Conservation (phyloP, 2,888 invertebrate genomes). For the Coelopa pilipes region DNA sequence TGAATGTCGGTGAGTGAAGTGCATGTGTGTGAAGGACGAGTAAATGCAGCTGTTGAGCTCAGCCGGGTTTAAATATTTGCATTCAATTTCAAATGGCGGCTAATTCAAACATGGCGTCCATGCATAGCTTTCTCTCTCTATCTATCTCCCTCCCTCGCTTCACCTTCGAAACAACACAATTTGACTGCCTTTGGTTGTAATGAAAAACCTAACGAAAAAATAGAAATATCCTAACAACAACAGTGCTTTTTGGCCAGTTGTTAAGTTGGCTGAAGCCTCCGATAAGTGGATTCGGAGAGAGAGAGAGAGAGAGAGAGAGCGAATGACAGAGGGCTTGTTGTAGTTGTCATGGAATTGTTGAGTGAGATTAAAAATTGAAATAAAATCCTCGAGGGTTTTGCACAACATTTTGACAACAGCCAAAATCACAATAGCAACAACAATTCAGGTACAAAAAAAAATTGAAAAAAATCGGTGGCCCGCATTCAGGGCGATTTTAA, state of each 20-base stretch:
- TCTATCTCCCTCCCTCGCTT: not conserved
- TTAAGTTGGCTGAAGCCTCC: constrained; percentile 7
- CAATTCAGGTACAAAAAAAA: not conserved
- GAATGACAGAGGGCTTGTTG: not conserved
- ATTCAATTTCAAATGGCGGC: constrained; percentile 39
- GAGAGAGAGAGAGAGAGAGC: not conserved
- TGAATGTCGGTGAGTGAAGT: not conserved
- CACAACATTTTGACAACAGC: not conserved
- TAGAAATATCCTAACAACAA: too few species aligned
- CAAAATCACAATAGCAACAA: constrained; percentile 8
- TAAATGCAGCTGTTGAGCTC: constrained; percentile 18
- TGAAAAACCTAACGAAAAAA: too few species aligned
- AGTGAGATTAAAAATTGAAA: constrained; percentile 42
- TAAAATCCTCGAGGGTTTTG: constrained; percentile 37
- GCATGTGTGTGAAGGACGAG: constrained; percentile 13
- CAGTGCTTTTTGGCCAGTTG: not conserved
- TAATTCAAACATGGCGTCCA: constrained; percentile 31
- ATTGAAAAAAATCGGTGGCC: not conserved
- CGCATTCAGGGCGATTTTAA: constrained; percentile 13
- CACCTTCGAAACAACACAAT: not conserved
- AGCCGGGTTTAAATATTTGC: constrained; percentile 36
- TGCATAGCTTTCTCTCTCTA: not conserved
- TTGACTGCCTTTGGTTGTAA: too few species aligned
- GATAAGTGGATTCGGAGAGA: not conserved
- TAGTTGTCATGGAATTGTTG: constrained; percentile 31